phyloP scores from a whole-genome alignment of 2,113 vertebrate species.

The Neodontobutis hainanensis region DNA sequence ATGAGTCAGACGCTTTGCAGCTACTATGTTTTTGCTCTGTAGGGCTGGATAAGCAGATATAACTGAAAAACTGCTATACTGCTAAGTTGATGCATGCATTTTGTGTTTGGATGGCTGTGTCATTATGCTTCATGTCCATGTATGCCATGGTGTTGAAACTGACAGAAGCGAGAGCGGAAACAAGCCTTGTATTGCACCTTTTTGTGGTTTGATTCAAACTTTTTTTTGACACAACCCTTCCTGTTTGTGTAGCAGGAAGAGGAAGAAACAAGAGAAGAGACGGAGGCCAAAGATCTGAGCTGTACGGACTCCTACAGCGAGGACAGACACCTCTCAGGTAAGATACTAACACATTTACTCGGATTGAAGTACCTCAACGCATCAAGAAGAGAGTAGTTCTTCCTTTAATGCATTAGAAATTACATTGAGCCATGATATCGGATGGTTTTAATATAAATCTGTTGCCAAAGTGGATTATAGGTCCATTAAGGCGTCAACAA shows the following conservation, averaged over 20 bases:
- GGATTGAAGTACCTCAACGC: neutral
- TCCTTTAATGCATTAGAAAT: neutral
- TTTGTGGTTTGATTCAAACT: conserved; percentile 61
- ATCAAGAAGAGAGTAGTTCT: neutral
- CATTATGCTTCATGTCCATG: too few species aligned
- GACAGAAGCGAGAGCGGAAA: conserved; percentile 43
- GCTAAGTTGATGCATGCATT: too few species aligned
- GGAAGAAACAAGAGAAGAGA: conserved; percentile 65
- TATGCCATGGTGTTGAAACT: too few species aligned
- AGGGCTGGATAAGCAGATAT: too few species aligned
- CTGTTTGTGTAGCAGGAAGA: conserved; percentile 94
- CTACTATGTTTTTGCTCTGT: neutral
- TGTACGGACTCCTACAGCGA: conserved; percentile 41
- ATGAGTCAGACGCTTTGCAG: neutral
- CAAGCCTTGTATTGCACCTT: conserved; percentile 54
- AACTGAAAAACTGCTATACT: too few species aligned
- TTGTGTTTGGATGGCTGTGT: too few species aligned
- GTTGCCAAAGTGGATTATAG: neutral
- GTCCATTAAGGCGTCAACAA: neutral
- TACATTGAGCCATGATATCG: neutral
- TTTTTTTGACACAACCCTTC: conserved; percentile 79
- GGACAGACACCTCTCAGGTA: conserved; percentile 70
- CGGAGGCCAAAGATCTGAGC: conserved; percentile 68
- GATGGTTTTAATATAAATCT: conserved; percentile 4
- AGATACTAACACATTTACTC: conserved; percentile 1